phyloP scores from a whole-genome alignment of 2,888 invertebrate genomes.

The Apotomis turbidana region DNA sequence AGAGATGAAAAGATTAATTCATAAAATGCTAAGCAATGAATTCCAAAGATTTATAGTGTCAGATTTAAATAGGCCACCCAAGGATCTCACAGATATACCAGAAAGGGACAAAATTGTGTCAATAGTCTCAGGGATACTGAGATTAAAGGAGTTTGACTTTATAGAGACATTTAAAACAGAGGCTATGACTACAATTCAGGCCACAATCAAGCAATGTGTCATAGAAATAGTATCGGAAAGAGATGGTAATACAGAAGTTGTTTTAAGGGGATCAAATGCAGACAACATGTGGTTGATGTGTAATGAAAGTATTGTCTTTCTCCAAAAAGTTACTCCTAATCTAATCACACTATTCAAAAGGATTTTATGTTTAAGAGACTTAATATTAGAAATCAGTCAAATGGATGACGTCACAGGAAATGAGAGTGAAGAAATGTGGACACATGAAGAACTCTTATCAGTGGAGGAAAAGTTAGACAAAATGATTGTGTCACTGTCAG shows the following conservation, averaged over 20 bases:
- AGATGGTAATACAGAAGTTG: conserved; percentile 76
- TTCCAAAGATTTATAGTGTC: conserved; percentile 95
- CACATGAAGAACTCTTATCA: conserved; percentile 86
- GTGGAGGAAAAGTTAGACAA: conserved; percentile 89
- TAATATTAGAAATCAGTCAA: conserved; percentile 90
- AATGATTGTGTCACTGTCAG: conserved; percentile 92
- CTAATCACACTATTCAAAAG: conserved; percentile 88
- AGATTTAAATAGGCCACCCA: conserved; percentile 93
- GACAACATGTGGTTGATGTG: conserved; percentile 84
- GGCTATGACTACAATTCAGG: conserved; percentile 93
- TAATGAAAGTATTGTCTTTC: conserved; percentile 87
- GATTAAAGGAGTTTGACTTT: conserved; percentile 94
- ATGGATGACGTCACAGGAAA: conserved; percentile 83
- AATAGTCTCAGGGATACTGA: conserved; percentile 94
- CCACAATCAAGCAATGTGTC: conserved; percentile 94
- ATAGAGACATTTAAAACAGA: conserved; percentile 94
- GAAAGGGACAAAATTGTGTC: conserved; percentile 94
- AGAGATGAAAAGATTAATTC: conserved; percentile 97
- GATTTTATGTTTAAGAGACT: conserved; percentile 89
- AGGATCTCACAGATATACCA: conserved; percentile 83
- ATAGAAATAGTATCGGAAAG: conserved; percentile 87
- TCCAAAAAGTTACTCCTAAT: conserved; percentile 86
- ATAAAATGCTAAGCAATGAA: conserved; percentile 98
- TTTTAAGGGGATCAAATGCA: conserved; percentile 73
- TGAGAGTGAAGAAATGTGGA: conserved; percentile 88